Conservation (phyloP, 2,797 vertebrate genomes). For the Vipera ursinii region DNA sequence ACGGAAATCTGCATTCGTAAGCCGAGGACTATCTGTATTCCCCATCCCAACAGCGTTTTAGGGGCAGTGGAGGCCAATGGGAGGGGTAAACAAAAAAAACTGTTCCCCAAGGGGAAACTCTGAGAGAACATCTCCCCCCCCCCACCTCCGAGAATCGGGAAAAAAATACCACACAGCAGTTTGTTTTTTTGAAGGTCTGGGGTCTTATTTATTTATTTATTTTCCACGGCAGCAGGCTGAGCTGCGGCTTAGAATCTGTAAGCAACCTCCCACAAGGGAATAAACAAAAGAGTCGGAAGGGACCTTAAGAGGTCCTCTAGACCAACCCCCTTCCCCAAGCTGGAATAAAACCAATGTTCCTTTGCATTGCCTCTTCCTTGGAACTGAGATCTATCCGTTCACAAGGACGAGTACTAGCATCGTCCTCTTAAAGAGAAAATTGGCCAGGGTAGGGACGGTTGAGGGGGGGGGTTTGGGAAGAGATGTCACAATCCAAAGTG, state of each 20-base stretch:
- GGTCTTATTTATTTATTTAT: not conserved
- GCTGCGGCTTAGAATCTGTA: not conserved
- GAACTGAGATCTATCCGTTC: not conserved
- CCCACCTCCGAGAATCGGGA: not conserved
- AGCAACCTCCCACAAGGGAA: too few relatives aligned
- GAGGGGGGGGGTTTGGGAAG: not conserved
- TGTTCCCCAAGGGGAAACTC: too few relatives aligned
- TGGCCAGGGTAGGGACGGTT: not conserved
- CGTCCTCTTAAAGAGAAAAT: not conserved
- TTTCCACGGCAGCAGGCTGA: not conserved
- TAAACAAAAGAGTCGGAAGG: too few relatives aligned
- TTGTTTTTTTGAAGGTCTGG: not conserved
- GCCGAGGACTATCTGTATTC: not conserved
- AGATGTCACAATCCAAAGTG: not conserved
- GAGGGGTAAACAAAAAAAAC: too few relatives aligned
- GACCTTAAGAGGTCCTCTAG: too few relatives aligned
- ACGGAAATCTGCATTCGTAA: not conserved
- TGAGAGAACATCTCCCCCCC: not conserved
- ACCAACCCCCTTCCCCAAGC: not conserved
- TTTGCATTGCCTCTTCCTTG: not conserved
- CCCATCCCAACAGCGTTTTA: too few relatives aligned
- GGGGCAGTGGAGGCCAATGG: not conserved
- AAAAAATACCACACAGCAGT: not conserved
- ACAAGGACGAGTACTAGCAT: not conserved
- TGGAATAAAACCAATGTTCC: not conserved